These are phyloP conservation scores for Portunus trituberculatus DNA, from an alignment of 1,140 invertebrate genomes.

Conservation along the genomic window DNA sequence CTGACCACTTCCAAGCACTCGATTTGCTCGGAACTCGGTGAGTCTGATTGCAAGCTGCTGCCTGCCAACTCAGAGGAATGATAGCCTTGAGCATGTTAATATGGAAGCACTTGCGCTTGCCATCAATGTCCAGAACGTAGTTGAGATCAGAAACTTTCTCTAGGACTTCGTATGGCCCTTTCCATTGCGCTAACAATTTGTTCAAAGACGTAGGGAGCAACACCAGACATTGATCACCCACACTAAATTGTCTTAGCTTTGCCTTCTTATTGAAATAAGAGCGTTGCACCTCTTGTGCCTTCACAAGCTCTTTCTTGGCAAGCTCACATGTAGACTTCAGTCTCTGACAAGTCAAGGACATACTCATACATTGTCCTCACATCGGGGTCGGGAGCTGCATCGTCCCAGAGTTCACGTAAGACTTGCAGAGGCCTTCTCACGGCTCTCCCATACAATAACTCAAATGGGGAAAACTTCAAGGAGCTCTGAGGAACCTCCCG, in stretches of 20 bases:
- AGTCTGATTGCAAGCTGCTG: neutral
- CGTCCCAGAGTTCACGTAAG: neutral
- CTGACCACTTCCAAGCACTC: neutral
- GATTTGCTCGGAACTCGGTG: neutral
- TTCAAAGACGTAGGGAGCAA: neutral
- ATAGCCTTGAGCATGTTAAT: conserved; percentile 43
- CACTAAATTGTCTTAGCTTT: neutral
- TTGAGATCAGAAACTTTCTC: neutral
- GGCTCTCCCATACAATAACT: neutral
- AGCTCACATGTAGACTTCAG: neutral
- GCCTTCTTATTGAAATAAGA: neutral
- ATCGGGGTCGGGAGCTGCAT: neutral
- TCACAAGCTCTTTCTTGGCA: neutral
- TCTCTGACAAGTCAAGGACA: neutral
- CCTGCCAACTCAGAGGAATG: too few relatives aligned
- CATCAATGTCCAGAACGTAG: neutral
- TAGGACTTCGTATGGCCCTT: neutral
- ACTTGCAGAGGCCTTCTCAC: neutral
- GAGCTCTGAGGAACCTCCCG: conserved; percentile 26
- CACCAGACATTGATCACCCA: conserved; percentile 22
- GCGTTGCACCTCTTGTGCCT: conserved; percentile 18
- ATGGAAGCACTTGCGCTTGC: neutral
- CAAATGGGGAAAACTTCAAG: conserved; percentile 34
- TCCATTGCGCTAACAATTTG: conserved; percentile 52
- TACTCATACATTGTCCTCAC: conserved; percentile 28